phyloP scores from a whole-genome alignment of 1,140 invertebrate species.

The Euwallacea similis region DNA sequence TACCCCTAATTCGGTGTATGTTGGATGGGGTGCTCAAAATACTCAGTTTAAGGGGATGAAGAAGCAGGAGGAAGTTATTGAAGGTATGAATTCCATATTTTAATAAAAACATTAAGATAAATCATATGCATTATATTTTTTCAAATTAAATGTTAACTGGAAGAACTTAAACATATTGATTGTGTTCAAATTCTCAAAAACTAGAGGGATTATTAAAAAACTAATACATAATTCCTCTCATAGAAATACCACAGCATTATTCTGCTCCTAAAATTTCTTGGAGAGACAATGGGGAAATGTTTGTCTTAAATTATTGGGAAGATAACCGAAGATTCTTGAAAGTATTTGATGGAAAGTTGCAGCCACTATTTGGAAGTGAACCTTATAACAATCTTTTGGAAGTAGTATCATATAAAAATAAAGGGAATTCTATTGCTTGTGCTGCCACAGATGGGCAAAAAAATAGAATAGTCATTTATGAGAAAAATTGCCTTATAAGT shows the following conservation, averaged over 20 bases:
- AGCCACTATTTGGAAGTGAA: conserved; percentile 37
- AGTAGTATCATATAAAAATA: conserved; percentile 33
- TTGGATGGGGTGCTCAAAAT: conserved; percentile 44
- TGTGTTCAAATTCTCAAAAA: conserved; percentile 2
- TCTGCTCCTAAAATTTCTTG: conserved; percentile 39
- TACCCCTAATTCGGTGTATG: conserved; percentile 39
- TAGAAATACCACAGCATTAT: conserved; percentile 26
- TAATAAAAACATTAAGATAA: not conserved
- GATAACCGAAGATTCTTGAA: conserved; percentile 36
- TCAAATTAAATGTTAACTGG: not conserved
- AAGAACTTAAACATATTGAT: not conserved
- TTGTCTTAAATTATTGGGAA: conserved; percentile 42
- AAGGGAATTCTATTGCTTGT: conserved; percentile 43
- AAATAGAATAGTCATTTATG: conserved; percentile 42
- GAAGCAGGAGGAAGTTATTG: conserved; percentile 24
- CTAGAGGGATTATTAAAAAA: not conserved
- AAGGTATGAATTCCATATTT: conserved; percentile 12
- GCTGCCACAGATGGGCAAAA: conserved; percentile 10
- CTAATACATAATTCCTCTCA: not conserved
- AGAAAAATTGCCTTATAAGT: conserved; percentile 43
- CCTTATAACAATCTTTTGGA: conserved; percentile 34
- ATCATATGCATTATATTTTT: not conserved
- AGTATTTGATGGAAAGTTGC: conserved; percentile 38
- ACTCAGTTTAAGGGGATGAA: conserved; percentile 44
- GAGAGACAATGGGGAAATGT: conserved; percentile 45